A percentile compares a stretch with the other conserved stretches of the same genome.
phyloP scores from a whole-genome alignment of 1,140 invertebrate species.

The Eciton burchellii region DNA sequence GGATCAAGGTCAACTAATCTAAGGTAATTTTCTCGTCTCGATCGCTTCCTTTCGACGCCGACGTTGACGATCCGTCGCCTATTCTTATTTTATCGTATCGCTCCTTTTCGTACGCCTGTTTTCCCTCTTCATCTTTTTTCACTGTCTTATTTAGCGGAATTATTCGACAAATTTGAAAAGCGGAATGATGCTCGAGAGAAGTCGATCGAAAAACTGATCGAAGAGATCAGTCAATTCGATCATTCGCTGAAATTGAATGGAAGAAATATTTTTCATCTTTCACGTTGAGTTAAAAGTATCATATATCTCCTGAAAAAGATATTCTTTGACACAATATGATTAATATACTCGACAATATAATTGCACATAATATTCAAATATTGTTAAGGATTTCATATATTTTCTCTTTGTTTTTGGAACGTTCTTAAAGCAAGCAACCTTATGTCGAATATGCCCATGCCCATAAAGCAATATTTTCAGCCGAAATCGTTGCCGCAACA shows the following conservation, averaged over 20 bases:
- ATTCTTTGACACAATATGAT: conserved; percentile 35
- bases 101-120: neutral
- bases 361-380: too few species aligned
- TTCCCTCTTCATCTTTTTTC: neutral
- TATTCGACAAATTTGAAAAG: conserved; percentile 55
- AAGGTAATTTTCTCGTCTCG: conserved; percentile 71
- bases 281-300: conserved; percentile 63
- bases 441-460: too few species aligned
- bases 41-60: conserved; percentile 64
- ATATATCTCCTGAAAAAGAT: conserved; percentile 67
- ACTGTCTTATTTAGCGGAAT: neutral
- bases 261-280: too few species aligned
- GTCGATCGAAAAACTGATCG: conserved; percentile 66
- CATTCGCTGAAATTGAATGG: conserved; percentile 36
- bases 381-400: too few species aligned
- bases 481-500: too few species aligned
- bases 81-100: neutral
- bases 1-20: conserved; percentile 72
- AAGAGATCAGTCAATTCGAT: conserved; percentile 40
- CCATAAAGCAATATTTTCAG: too few species aligned
- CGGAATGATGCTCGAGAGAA: neutral
- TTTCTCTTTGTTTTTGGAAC: too few species aligned
- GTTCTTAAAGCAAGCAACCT: too few species aligned
- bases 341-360: conserved; percentile 19
- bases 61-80: conserved; percentile 59